These are phyloP conservation scores for Lepus europaeus DNA, from an alignment of 2,113 vertebrate species.

Conservation along the genomic window DNA sequence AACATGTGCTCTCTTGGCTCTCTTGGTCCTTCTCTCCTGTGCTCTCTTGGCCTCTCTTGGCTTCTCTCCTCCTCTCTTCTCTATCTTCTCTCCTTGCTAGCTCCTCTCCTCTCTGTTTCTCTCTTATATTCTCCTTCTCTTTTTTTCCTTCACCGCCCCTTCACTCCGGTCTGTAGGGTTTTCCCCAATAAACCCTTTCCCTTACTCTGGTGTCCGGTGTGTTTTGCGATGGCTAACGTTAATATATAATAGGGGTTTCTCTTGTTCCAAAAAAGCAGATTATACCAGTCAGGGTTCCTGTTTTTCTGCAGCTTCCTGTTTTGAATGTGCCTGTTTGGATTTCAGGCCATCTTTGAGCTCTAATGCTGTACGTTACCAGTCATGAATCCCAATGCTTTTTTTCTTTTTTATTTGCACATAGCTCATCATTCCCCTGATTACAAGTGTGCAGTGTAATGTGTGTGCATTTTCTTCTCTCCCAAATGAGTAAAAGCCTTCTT, in stretches of 20 bases:
- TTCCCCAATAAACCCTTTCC: too few species aligned
- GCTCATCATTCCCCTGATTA: constrained; percentile 56
- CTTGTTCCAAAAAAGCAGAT: constrained; percentile 46
- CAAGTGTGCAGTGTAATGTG: not conserved
- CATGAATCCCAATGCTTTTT: constrained; percentile 35
- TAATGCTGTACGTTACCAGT: not conserved
- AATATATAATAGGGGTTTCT: not conserved
- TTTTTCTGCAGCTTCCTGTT: not conserved
- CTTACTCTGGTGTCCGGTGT: too few species aligned
- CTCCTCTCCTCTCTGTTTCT: too few species aligned
- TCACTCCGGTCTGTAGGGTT: too few species aligned
- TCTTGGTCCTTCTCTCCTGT: too few species aligned
- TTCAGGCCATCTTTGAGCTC: constrained; percentile 31
- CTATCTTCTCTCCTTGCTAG: too few species aligned
- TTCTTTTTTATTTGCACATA: constrained; percentile 22
- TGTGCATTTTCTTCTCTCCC: not conserved
- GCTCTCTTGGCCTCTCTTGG: too few species aligned
- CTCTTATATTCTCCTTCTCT: too few species aligned
- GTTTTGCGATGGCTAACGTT: too few species aligned
- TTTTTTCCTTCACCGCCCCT: too few species aligned
- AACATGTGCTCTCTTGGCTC: too few species aligned
- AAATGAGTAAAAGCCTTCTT: constrained; percentile 55
- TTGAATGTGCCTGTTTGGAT: not conserved
- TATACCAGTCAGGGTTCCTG: not conserved
- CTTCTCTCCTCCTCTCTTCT: too few species aligned